Conservation (phyloP, 2,888 invertebrate species). For the Dastarcus helophoroides region DNA sequence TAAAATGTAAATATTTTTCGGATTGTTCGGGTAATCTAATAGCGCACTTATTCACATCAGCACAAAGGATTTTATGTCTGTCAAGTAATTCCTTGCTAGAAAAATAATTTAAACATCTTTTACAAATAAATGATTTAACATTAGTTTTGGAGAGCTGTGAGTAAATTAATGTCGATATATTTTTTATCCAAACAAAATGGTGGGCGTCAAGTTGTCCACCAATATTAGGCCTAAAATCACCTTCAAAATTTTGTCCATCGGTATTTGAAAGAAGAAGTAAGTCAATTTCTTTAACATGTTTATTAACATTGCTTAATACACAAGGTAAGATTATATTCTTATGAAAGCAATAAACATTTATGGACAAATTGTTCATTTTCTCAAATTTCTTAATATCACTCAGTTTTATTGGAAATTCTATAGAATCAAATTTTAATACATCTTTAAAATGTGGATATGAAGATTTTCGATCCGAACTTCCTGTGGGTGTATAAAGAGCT, state of each 20-base stretch:
- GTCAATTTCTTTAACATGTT: too few relatives aligned
- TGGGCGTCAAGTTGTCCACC: background rate
- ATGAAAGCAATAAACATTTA: too few relatives aligned
- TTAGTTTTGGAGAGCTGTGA: background rate
- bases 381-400: conserved; percentile 14
- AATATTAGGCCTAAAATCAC: too few relatives aligned
- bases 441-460: conserved; percentile 9
- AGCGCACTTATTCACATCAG: conserved; percentile 1
- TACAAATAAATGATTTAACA: background rate
- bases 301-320: conserved; percentile 5
- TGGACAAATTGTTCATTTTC: conserved; percentile 10
- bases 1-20: background rate
- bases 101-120: conserved; percentile 1
- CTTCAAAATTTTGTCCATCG: too few relatives aligned
- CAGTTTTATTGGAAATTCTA: conserved; percentile 6
- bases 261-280: too few relatives aligned
- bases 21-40: background rate
- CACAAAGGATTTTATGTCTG: background rate
- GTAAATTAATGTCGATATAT: background rate
- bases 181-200: background rate
- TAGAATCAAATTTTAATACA: conserved; percentile 9
- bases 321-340: too few relatives aligned
- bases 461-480: conserved; percentile 1
- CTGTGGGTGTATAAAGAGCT: conserved; percentile 4
- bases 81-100: background rate